Percentiles rank a stretch among this genome's conserved stretches.
Evolutionary conservation across 2,113 vertebrate species (phyloP).

Genomic region (Siniperca chuatsi): DNA sequence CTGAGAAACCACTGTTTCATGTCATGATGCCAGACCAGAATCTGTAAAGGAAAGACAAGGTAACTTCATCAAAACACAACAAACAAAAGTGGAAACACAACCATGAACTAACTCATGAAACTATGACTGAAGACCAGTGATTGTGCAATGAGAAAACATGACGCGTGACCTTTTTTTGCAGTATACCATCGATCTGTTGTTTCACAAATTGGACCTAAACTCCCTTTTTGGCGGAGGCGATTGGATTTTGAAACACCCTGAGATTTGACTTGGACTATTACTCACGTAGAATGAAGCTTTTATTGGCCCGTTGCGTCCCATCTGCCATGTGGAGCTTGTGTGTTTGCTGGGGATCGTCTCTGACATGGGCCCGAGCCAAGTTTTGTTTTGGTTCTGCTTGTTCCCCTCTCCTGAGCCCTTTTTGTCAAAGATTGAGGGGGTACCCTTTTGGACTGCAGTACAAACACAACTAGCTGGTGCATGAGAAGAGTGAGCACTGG

Average conservation of each 20-base stretch:
- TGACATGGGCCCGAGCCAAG: slow-evolving; percentile 19
- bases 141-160: slow-evolving; percentile 36
- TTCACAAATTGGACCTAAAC: slow-evolving; percentile 38
- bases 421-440: slow-evolving; percentile 36
- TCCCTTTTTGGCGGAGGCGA: slow-evolving; percentile 24
- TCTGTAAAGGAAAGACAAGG: neutral
- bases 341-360: slow-evolving; percentile 41
- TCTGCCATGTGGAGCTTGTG: slow-evolving; percentile 33
- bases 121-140: neutral
- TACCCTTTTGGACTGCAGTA: slow-evolving; percentile 40
- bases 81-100: slow-evolving; percentile 7
- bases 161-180: neutral
- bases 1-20: too few relatives aligned
- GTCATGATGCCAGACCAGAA: too few relatives aligned
- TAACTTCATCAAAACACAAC: neutral
- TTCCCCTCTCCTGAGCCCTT: slow-evolving; percentile 34
- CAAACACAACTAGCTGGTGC: slow-evolving; percentile 52
- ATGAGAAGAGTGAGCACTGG: slow-evolving; percentile 38
- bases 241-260: slow-evolving; percentile 44
- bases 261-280: slow-evolving; percentile 27
- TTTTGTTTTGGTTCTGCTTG: slow-evolving; percentile 59
- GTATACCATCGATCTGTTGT: slow-evolving; percentile 33
- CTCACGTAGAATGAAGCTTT: slow-evolving; percentile 37
- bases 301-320: slow-evolving; percentile 17
- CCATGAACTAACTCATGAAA: neutral